Evolutionary conservation across 2,888 invertebrate species (phyloP).

Genomic region (Synergus laeviventris): DNA sequence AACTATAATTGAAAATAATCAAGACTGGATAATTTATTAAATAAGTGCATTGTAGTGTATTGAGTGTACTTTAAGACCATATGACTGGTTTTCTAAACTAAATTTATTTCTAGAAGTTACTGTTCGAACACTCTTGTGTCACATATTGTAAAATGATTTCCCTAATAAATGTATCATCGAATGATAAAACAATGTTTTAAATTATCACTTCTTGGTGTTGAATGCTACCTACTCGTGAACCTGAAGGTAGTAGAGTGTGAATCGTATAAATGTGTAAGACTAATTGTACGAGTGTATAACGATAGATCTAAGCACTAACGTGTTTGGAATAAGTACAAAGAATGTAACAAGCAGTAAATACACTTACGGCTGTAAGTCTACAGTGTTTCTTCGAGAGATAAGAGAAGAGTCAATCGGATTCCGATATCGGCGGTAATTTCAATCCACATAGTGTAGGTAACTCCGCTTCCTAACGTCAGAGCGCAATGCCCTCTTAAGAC

Average conservation of each 20-base stretch:
- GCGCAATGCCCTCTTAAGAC: conserved; percentile 33
- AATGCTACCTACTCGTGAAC: neutral
- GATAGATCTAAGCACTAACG: neutral
- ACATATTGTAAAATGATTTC: too few relatives aligned
- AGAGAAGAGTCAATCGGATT: conserved; percentile 56
- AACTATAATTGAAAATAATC: too few relatives aligned
- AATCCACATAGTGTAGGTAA: conserved; percentile 21
- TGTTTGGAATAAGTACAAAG: conserved; percentile 24
- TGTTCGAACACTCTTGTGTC: too few relatives aligned
- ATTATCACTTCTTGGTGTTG: too few relatives aligned
- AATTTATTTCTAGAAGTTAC: too few relatives aligned
- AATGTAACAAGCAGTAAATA: conserved; percentile 14
- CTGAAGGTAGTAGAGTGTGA: neutral
- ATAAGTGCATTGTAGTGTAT: too few relatives aligned
- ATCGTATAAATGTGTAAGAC: conserved; percentile 19
- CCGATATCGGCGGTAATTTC: conserved; percentile 51
- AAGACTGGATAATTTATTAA: too few relatives aligned
- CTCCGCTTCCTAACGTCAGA: conserved; percentile 30
- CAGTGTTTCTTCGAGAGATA: conserved; percentile 26
- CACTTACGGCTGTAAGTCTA: conserved; percentile 4
- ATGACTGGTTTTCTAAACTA: too few relatives aligned
- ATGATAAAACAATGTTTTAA: too few relatives aligned
- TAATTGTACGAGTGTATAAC: conserved; percentile 11
- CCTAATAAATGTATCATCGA: too few relatives aligned
- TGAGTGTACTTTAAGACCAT: too few relatives aligned